Evolutionary conservation across 2,113 vertebrate species (phyloP).

Genomic region (Indicator maculatus): DNA sequence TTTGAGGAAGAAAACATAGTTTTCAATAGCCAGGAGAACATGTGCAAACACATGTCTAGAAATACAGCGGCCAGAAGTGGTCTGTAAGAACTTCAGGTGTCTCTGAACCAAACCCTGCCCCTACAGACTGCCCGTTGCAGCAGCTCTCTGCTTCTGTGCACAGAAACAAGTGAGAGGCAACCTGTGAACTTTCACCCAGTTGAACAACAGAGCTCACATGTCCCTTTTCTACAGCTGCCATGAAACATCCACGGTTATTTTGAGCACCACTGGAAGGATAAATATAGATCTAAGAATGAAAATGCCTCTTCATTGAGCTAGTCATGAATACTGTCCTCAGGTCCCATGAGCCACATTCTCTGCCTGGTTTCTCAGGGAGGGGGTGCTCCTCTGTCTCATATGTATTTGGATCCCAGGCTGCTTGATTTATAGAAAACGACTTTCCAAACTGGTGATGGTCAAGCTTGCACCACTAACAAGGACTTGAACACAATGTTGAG

Average conservation of each 20-base stretch:
- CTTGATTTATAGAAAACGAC: neutral
- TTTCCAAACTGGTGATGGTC: neutral
- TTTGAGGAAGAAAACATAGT: too few relatives aligned
- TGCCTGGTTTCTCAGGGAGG: too few relatives aligned
- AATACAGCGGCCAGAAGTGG: too few relatives aligned
- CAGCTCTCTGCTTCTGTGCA: rapidly evolving
- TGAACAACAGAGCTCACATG: neutral
- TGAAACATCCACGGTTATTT: neutral
- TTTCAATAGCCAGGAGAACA: too few relatives aligned
- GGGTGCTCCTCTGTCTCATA: too few relatives aligned
- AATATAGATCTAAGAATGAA: rapidly evolving
- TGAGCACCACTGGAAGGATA: neutral
- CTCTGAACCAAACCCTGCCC: neutral
- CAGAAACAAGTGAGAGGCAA: neutral
- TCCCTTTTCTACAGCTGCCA: neutral
- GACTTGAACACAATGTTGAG: rapidly evolving
- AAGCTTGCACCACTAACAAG: neutral
- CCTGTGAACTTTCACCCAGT: conserved; percentile 30
- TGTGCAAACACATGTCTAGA: too few relatives aligned
- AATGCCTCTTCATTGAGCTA: neutral
- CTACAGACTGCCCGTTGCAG: neutral
- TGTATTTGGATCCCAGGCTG: neutral
- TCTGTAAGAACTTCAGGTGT: rapidly evolving
- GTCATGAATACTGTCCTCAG: too few relatives aligned
- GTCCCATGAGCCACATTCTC: too few relatives aligned